Percentiles rank a stretch among this genome's conserved stretches.
Evolutionary conservation across 2,113 vertebrate genomes (phyloP).

Genomic region (Triplophysa rosa): DNA sequence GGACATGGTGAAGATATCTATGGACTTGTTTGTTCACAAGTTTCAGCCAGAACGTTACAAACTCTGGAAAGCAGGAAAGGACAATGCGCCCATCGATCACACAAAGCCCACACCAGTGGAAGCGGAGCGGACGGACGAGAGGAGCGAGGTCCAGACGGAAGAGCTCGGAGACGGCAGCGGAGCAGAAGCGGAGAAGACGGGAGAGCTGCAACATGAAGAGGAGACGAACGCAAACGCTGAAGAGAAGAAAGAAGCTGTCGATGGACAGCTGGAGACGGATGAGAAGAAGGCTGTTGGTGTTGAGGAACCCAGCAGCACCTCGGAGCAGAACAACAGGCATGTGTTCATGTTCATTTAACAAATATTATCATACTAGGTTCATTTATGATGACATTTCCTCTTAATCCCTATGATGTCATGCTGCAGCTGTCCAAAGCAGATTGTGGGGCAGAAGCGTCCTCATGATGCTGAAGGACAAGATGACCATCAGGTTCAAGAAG

Average conservation of each 20-base stretch:
- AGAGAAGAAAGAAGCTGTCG: not conserved
- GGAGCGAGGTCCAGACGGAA: constrained; percentile 40
- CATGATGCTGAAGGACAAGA: constrained; percentile 32
- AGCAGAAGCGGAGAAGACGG: not conserved
- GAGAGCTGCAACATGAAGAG: constrained; percentile 9
- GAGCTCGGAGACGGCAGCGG: constrained; percentile 18
- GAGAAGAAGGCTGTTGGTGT: not conserved
- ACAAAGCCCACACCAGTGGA: constrained; percentile 87
- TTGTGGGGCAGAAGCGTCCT: constrained; percentile 34
- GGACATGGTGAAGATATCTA: constrained; percentile 98
- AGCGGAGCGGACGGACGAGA: constrained; percentile 72
- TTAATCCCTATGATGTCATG: not conserved
- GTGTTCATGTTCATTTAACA: not conserved
- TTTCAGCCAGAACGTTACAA: constrained; percentile 96
- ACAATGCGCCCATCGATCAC: constrained; percentile 86
- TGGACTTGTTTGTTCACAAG: constrained; percentile 95
- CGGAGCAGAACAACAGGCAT: constrained; percentile 43
- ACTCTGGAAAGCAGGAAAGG: constrained; percentile 93
- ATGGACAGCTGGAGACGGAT: not conserved
- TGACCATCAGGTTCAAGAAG: constrained; percentile 38
- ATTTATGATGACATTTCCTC: not conserved
- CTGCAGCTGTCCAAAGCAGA: constrained; percentile 30
- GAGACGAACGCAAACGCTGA: not conserved
- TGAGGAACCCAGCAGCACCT: constrained; percentile 30
- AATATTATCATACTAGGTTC: not conserved